Evolutionary conservation across 1,140 invertebrate species (phyloP).

Genomic region (Pectinophora gossypiella): DNA sequence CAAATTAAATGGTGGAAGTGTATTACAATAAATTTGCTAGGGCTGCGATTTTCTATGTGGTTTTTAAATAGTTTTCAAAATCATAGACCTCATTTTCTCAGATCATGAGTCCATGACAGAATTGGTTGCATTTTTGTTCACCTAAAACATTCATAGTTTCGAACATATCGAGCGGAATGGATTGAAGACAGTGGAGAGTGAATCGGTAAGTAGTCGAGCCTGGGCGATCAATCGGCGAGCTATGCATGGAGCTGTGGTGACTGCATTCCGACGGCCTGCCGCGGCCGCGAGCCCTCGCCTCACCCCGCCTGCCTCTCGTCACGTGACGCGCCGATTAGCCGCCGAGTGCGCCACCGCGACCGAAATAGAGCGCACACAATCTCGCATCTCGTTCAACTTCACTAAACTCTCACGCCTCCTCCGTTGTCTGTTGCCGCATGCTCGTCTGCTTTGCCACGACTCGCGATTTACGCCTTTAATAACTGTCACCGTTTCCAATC

Average conservation of each 20-base stretch:
- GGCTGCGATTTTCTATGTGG: no score
- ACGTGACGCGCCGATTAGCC: constrained; percentile 71
- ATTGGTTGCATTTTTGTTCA: no score
- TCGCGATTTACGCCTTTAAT: constrained; percentile 7
- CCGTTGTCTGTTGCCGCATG: constrained; percentile 16
- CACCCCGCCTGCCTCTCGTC: constrained; percentile 68
- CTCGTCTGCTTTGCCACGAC: constrained; percentile 12
- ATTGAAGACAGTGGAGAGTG: constrained; percentile 10
- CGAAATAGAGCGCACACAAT: constrained; percentile 70
- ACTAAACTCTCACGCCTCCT: constrained; percentile 54
- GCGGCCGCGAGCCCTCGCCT: constrained; percentile 55
- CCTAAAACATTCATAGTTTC: no score
- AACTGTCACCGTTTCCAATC: constrained; percentile 10
- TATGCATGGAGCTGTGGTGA: constrained; percentile 64
- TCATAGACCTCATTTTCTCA: no score
- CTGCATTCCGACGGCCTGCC: constrained; percentile 66
- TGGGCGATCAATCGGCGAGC: constrained; percentile 60
- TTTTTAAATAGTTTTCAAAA: no score
- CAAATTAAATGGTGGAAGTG: neutral
- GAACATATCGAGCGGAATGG: no score
- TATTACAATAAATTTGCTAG: neutral
- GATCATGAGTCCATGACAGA: no score
- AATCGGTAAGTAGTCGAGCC: constrained; percentile 28
- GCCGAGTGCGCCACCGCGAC: constrained; percentile 68
- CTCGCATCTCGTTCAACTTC: constrained; percentile 58